Base-by-base conservation (phyloP, 2,888 invertebrate genomes). In the Elegia similella region DNA sequence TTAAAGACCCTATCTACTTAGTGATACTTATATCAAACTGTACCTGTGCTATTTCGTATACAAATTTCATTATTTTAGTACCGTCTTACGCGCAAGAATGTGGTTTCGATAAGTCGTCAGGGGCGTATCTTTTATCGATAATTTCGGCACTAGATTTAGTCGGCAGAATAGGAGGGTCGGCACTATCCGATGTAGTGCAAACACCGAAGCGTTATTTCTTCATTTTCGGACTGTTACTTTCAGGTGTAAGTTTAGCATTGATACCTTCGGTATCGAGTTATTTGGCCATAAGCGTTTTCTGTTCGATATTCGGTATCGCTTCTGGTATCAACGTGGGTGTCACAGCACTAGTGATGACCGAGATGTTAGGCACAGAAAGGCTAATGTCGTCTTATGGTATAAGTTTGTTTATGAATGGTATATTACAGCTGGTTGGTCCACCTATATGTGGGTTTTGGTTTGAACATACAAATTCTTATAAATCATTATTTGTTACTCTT, bases 281-380 rank as follows among this genome's bases (percentile, higher is more conserved):
- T 76, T 76, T 84, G 0, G 88, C 92, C 52, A 92, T 96, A 1
- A 93, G 95, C 53, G 88, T 93, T 30, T 95, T 94, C 74, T 97
- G 96, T 79, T 94, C 95, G 0, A 73, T 95, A 0, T 97, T 97
- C 72, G 97, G 97, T 1, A 84, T 97, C 13, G 95, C 96, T 2
- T 96, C 97, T 0, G 97, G 97, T 8, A 93, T 95, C 1, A 97
- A 97, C 77, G 96, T 96, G 0, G 97, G 97, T 3, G 95, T 97
- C 12, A 96, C 96, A 0, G 96, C 97, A 0, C 94, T 97, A 42
- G 96, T 97, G 3, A 96, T 97, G 96, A 96, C 96, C 0, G 97
- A 97, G 74, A 95, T 97, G 94, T 76, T 97, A 6, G 97, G 97
- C 0, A 95, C 95, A 0, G 96, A 97, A 66, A 92, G 96, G n/a